Base-by-base conservation (phyloP, 2,113 vertebrate genomes). In the Hippocampus comes region DNA sequence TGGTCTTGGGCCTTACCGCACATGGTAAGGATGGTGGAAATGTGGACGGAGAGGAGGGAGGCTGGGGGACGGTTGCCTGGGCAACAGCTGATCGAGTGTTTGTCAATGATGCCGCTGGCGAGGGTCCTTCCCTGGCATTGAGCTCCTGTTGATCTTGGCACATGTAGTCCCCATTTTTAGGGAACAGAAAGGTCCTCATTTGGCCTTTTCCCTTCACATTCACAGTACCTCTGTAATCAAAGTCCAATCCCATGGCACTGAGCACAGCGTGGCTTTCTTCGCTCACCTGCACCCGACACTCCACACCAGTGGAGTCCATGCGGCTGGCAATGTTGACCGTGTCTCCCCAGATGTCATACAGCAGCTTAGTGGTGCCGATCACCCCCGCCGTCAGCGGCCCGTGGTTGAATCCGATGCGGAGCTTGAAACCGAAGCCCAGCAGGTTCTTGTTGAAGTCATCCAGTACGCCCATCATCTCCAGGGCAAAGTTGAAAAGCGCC, bases 381-480 rank as follows among this genome's bases (percentile, higher is more conserved):
- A 99, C 98, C 2, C 98, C 97, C 0, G 98, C 97, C 0, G 97
- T 99, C 74, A 99, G 91, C 0, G 98, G 96, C 1, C 98, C 98
- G 0, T 99, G 97, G 89, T 99, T 98, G 71, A 96, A 99, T 83
- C 98, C 98, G 2, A 99, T 94, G 23, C 98, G 92, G 18, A 99
- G 95, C 68, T 98, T 98, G 60, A 99, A 99, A 75, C 97, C 95
- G 73, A 99, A 99, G 87, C 98, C 97, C 41, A 99, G 89, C 98
- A 99, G 98, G 89, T 99, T 98, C 87, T 95, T 98, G 92, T 99
- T 99, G 89, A 99, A 99, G 87, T 99, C 97, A 0, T 99, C 98
- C 78, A 99, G 93, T 79, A 99, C 97, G 0, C 91, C 93, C 95
- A 99, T 99, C 98, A 99, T 98, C 86, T 98, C 97, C 85, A 95